These are phyloP conservation scores for Drymodes brunneopygia DNA, from an alignment of 2,113 vertebrate genomes.

Conservation along the genomic window DNA sequence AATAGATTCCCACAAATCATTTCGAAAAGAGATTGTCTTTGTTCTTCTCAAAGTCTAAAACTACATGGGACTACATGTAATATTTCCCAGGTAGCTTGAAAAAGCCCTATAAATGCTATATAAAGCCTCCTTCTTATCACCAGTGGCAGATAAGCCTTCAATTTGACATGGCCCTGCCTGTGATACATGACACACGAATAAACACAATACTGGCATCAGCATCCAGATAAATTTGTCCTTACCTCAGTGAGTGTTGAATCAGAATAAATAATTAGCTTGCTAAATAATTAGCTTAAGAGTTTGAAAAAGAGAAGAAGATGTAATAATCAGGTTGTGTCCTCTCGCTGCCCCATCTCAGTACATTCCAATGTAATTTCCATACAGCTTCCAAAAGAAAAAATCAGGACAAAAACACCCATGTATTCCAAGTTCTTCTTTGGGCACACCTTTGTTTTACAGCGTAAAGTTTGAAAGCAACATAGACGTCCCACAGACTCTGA, in stretches of 20 bases:
- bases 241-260: not conserved
- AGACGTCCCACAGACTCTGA: not conserved
- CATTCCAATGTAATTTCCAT: not conserved
- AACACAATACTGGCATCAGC: not conserved
- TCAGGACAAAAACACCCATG: not conserved
- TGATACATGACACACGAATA: not conserved
- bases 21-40: not conserved
- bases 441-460: not conserved
- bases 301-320: not conserved
- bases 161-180: not conserved
- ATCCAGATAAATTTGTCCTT: not conserved
- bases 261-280: not conserved
- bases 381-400: not conserved
- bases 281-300: not conserved
- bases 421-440: not conserved
- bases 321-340: not conserved
- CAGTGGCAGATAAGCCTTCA: not conserved
- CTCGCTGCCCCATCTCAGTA: not conserved
- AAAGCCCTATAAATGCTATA: not conserved
- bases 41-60: not conserved
- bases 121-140: not conserved
- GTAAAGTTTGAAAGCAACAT: not conserved
- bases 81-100: not conserved
- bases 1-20: not conserved
- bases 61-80: not conserved